Evolutionary conservation across 2,797 vertebrate genomes (phyloP).

Genomic region (Ispidina lecontei): DNA sequence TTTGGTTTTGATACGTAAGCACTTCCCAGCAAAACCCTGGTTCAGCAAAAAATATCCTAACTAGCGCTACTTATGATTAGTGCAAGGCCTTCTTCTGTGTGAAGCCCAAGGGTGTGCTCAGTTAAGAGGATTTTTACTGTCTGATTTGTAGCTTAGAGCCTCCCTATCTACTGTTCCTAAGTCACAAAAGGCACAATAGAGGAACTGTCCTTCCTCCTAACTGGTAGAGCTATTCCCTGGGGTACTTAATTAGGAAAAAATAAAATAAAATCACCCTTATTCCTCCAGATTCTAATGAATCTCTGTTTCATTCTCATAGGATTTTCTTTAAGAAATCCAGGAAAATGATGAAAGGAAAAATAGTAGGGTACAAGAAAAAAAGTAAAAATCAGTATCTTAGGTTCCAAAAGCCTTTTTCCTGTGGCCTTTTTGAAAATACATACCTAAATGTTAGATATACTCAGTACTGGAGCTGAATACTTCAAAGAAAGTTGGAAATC

Average conservation of each 20-base stretch:
- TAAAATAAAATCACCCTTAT: background rate
- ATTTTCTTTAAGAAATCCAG: conserved; percentile 39
- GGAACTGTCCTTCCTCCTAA: conserved; percentile 12
- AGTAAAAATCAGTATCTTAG: background rate
- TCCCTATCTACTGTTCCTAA: conserved; percentile 5
- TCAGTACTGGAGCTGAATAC: background rate
- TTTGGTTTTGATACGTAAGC: conserved; percentile 36
- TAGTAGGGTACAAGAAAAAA: background rate
- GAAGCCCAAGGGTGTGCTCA: conserved; percentile 51
- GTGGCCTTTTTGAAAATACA: conserved; percentile 24
- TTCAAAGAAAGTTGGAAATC: background rate
- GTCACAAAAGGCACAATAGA: conserved; percentile 32
- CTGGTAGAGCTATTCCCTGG: conserved; percentile 2
- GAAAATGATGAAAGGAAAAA: conserved; percentile 46
- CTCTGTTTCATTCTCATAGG: conserved; percentile 5
- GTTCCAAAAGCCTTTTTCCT: conserved; percentile 6
- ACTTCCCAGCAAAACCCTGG: conserved; percentile 34
- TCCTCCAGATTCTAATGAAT: conserved; percentile 42
- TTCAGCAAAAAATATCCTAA: conserved; percentile 39
- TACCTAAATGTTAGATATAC: background rate
- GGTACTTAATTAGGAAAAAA: conserved; percentile 11
- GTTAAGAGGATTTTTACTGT: conserved; percentile 57
- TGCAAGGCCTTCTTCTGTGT: conserved; percentile 9
- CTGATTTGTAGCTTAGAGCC: conserved; percentile 54
- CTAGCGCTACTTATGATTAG: conserved; percentile 27